Conservation (phyloP, 1,140 invertebrate genomes). For the Sipha flava region DNA sequence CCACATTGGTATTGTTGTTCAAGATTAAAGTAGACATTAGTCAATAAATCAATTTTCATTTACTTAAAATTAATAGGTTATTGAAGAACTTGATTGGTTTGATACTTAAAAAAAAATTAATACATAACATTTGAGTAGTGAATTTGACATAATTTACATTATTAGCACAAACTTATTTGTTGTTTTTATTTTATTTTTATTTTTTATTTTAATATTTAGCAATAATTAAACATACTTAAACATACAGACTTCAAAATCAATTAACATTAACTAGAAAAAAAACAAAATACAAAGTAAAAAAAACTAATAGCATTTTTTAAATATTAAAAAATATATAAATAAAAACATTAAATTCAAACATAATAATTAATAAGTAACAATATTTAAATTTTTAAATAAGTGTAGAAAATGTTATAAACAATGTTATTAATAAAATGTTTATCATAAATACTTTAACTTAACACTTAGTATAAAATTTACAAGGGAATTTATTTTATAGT, state of each 20-base stretch:
- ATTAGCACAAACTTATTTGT: background rate
- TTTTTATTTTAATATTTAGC: conserved; percentile 10
- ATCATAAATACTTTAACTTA: conserved; percentile 13
- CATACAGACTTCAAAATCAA: background rate
- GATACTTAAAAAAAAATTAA: background rate
- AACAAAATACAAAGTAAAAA: conserved; percentile 20
- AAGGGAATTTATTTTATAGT: background rate
- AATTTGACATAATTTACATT: background rate
- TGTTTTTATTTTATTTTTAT: background rate
- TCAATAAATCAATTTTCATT: background rate
- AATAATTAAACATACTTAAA: background rate
- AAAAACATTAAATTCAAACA: conserved; percentile 19
- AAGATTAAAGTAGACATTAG: background rate
- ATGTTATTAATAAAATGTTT: conserved; percentile 25
- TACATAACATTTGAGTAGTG: background rate
- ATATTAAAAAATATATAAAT: conserved; percentile 23
- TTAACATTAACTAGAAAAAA: background rate
- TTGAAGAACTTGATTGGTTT: background rate
- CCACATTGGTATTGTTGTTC: background rate
- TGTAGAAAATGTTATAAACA: conserved; percentile 12
- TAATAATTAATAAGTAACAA: conserved; percentile 29
- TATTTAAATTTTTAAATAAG: conserved; percentile 28
- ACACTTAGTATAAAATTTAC: background rate
- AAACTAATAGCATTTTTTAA: background rate
- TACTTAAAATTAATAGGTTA: background rate